Evolutionary conservation across 2,797 vertebrate species (phyloP).

Genomic region (Microctenopoma lineatum): DNA sequence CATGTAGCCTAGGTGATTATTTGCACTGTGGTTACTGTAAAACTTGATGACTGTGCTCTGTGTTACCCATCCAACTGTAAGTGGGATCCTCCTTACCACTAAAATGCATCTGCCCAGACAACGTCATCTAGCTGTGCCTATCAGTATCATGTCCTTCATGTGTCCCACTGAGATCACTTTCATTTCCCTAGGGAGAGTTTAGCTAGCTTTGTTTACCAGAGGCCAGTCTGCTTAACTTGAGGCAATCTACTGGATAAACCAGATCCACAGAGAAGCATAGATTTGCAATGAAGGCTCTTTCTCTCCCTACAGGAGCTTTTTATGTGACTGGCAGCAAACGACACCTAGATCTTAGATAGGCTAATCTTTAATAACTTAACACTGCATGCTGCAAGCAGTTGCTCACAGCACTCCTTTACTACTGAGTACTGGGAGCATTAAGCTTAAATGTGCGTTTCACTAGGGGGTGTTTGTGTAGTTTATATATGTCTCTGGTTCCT

Average conservation of each 20-base stretch:
- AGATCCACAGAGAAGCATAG: neutral
- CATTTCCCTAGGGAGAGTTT: neutral
- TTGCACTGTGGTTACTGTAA: neutral
- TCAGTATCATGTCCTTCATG: neutral
- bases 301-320: slow-evolving; percentile 52
- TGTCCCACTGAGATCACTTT: neutral
- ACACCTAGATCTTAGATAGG: slow-evolving; percentile 28
- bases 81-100: neutral
- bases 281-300: slow-evolving; percentile 16
- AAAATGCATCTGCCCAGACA: neutral
- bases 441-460: neutral
- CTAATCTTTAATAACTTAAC: slow-evolving; percentile 51
- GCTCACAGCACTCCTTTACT: slow-evolving; percentile 12
- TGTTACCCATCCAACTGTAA: neutral
- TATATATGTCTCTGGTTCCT: neutral
- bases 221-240: neutral
- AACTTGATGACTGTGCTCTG: neutral
- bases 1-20: neutral
- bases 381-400: slow-evolving; percentile 46
- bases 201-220: neutral
- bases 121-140: neutral
- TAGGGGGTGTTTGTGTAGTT: neutral
- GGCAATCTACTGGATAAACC: slow-evolving; percentile 9
- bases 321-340: slow-evolving; percentile 51
- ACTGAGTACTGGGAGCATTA: slow-evolving; percentile 9